A percentile compares a stretch with the other conserved stretches of the same genome.
These are phyloP conservation scores for Leucophenga montana DNA, from an alignment of 2,888 invertebrate species.

Conservation along the genomic window DNA sequence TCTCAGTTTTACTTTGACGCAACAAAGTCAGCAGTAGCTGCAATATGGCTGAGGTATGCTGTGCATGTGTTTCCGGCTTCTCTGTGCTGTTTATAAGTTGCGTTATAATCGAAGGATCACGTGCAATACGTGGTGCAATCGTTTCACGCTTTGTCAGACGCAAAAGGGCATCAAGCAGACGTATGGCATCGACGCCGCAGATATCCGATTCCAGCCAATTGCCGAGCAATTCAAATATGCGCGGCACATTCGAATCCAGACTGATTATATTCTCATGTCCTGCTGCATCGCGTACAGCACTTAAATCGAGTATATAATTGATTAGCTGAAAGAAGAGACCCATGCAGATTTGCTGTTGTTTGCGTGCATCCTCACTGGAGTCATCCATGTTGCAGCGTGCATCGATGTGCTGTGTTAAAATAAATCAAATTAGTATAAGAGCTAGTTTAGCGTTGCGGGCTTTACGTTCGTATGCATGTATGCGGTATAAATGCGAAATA, in stretches of 20 bases:
- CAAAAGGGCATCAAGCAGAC: slow-evolving; percentile 59
- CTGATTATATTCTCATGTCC: slow-evolving; percentile 60
- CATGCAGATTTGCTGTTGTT: slow-evolving; percentile 65
- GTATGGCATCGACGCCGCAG: slow-evolving; percentile 65
- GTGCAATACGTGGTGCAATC: slow-evolving; percentile 56
- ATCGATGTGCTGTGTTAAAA: slow-evolving; percentile 55
- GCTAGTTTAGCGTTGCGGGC: too few species aligned
- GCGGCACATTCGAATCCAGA: slow-evolving; percentile 63
- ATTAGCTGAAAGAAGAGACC: slow-evolving; percentile 63
- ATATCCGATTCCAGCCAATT: slow-evolving; percentile 66
- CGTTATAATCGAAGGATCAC: slow-evolving; percentile 59
- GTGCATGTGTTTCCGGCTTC: slow-evolving; percentile 57
- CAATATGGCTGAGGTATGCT: slow-evolving; percentile 61
- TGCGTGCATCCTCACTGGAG: slow-evolving; percentile 64
- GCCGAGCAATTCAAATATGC: slow-evolving; percentile 63
- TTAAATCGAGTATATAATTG: slow-evolving; percentile 60
- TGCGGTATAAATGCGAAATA: too few species aligned
- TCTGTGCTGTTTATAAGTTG: slow-evolving; percentile 63
- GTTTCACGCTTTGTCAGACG: slow-evolving; percentile 52
- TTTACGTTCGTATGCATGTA: too few species aligned
- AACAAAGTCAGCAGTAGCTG: slow-evolving; percentile 62
- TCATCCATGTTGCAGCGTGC: slow-evolving; percentile 58
- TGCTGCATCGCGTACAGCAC: slow-evolving; percentile 47
- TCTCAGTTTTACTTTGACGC: slow-evolving; percentile 66
- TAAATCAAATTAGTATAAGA: not conserved